Evolutionary conservation across 1,140 invertebrate genomes (phyloP), one percentile per base, ranked within the genome.

Genomic region (Varroa destructor): DNA sequence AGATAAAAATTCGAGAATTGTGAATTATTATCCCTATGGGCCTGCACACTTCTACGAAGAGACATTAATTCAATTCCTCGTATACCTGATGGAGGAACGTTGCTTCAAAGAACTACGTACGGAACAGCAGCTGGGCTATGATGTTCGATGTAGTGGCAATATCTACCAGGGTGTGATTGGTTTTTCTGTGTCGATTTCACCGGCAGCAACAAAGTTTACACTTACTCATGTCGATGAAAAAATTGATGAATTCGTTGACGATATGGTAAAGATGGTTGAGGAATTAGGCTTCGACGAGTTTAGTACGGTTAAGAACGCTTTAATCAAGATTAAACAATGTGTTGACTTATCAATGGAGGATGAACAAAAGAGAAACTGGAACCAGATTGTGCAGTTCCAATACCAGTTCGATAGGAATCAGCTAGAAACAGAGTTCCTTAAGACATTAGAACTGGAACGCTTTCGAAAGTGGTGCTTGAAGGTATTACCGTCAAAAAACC

Each of bases 261-360:
- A 12, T 2, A 67, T 67, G 61, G 61, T 46, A 40, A 67, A 40
- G 40, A 43, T 67, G 40, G 46, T 67, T 12, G 37, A 67, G 61
- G 46, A 67, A 12, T 46, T 67, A 40, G 8, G 10, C 10, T 46
- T 14, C 12, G 61, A 67, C 12, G 61, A 67, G 61, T 67, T 67
- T 8, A 46, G 12, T 3, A 67, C 61, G 36, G 61, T 46, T 2
- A 12, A 37, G 2, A 37, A 67, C 12, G 14, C 61, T 40, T 37
- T 67, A 12, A 46, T 67, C 37, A 40, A 67, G 37, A 46, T 67
- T 12, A 67, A 67, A 40, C 46, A 40, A 14, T 67, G 61, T 37
- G 61, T 67, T 46, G 61, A 67, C 46, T 37, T 67, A 12, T 40
- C 61, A 40, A 67, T 67, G 61, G 61, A 67, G 40, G 61, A 67